A percentile compares a stretch with the other conserved stretches of the same genome.
phyloP scores from a whole-genome alignment of 2,797 vertebrate genomes.

The Phrynocephalus forsythii region DNA sequence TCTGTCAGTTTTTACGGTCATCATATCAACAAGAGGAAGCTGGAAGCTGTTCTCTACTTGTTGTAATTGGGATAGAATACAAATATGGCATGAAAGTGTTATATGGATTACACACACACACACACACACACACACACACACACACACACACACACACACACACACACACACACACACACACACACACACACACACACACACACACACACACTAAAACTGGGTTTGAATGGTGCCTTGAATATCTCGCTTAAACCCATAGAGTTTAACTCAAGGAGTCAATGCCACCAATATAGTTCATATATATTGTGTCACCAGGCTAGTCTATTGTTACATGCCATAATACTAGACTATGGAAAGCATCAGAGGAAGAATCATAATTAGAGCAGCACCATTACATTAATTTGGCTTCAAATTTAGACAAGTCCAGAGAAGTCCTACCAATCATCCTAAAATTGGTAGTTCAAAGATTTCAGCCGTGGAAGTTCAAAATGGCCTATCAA shows the following conservation, averaged over 20 bases:
- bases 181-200: no score
- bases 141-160: no score
- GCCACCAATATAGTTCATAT: no score
- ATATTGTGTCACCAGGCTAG: conserved; percentile 37
- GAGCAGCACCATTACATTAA: conserved; percentile 63
- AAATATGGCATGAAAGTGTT: not conserved
- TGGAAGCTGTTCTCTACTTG: not conserved
- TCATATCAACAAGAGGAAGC: not conserved
- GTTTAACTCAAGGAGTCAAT: conserved; percentile 26
- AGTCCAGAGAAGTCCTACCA: not conserved
- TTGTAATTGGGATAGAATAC: not conserved
- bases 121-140: no score
- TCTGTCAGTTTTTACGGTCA: not conserved
- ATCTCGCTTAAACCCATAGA: not conserved
- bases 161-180: no score
- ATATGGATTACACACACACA: not conserved
- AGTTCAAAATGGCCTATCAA: conserved; percentile 70
- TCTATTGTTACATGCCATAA: no score
- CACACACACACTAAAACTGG: not conserved
- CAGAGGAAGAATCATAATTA: conserved; percentile 59
- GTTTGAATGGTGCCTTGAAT: not conserved
- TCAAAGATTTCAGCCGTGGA: conserved; percentile 63
- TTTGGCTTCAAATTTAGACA: not conserved
- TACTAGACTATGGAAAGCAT: conserved; percentile 56
- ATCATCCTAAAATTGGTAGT: conserved; percentile 59